These are phyloP conservation scores for Callosobruchus maculatus DNA, from an alignment of 2,888 invertebrate species.

Conservation along the genomic window DNA sequence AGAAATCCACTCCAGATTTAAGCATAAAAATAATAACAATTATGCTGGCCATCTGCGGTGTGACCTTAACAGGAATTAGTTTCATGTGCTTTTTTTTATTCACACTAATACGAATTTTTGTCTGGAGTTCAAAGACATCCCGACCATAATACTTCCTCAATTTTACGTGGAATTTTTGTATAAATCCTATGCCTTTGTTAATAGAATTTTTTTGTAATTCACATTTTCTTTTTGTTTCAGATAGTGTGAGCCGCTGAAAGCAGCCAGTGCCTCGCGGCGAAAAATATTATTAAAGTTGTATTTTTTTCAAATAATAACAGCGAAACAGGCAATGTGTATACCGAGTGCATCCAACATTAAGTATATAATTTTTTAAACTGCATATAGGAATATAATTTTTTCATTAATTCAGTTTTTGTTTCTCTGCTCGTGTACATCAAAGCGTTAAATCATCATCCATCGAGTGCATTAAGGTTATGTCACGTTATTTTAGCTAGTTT, in stretches of 20 bases:
- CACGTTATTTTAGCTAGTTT: background rate
- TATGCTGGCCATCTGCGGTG: too few species aligned
- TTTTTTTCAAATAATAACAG: slow-evolving; percentile 48
- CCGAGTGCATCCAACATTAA: slow-evolving; percentile 41
- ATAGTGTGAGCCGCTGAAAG: slow-evolving; percentile 48
- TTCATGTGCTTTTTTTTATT: too few species aligned
- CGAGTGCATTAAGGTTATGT: background rate
- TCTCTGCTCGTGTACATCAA: background rate
- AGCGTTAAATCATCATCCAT: background rate
- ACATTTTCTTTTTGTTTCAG: slow-evolving; percentile 41
- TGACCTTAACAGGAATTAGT: too few species aligned
- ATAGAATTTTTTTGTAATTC: background rate
- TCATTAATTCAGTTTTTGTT: slow-evolving; percentile 17
- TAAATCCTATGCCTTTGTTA: too few species aligned
- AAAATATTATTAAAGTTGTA: slow-evolving; percentile 43
- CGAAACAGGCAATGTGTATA: slow-evolving; percentile 48
- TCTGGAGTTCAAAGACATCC: too few species aligned
- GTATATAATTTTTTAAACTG: slow-evolving; percentile 29
- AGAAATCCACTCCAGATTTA: too few species aligned
- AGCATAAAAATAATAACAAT: too few species aligned
- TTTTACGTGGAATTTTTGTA: too few species aligned
- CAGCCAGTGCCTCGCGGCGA: slow-evolving; percentile 47
- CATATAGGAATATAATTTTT: slow-evolving; percentile 36
- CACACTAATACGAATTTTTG: too few species aligned
- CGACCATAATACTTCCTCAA: too few species aligned